Evolutionary conservation across 1,140 invertebrate genomes (phyloP).

Genomic region (Protaetia brevitarsis): DNA sequence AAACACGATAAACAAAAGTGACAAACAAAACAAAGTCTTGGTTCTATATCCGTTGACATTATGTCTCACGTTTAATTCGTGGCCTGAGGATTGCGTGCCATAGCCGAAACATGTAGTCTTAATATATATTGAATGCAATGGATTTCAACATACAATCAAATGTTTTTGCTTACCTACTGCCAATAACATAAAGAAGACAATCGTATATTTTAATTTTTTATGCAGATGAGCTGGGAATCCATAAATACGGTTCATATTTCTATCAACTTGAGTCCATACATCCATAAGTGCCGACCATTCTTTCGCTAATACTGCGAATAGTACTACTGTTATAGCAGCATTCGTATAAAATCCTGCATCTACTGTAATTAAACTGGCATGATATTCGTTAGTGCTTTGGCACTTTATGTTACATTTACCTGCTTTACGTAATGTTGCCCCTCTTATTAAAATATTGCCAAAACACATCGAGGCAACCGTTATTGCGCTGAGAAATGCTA

Average conservation of each 20-base stretch:
- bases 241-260: constrained; percentile 20
- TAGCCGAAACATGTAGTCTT: no score
- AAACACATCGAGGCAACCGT: neutral
- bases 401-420: neutral
- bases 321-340: neutral
- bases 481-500: no score
- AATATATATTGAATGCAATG: no score
- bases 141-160: no score
- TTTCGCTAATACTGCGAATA: constrained; percentile 41
- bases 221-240: constrained; percentile 11
- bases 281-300: constrained; percentile 44
- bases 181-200: neutral
- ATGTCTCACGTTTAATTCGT: no score
- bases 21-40: no score
- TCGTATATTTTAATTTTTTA: neutral
- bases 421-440: neutral
- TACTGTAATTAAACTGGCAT: neutral
- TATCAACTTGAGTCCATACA: constrained; percentile 46
- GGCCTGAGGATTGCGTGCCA: no score
- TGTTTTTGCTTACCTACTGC: constrained; percentile 8
- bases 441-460: neutral
- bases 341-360: constrained; percentile 5
- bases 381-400: neutral
- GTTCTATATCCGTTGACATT: no score
- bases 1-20: no score